Base-by-base conservation (phyloP, 2,797 vertebrate species). In the Pseudochaenichthys georgianus region DNA sequence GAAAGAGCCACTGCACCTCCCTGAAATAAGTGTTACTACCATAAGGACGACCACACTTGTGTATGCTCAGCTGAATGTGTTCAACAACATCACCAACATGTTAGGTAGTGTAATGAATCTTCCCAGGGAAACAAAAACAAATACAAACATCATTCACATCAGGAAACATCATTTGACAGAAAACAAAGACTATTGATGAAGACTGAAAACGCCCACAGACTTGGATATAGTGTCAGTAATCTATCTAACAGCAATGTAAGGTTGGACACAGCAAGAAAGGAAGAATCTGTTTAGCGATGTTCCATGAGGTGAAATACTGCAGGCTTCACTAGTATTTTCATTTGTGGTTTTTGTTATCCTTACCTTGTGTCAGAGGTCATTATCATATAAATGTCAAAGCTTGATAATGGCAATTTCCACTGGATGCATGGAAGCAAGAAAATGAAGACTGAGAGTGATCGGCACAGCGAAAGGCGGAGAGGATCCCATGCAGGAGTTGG, bases 171-270 rank as follows among this genome's bases (percentile, higher is more conserved):
- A 80, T 78, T 80, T 48, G 19, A 21, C n/a, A 69, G 47, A 65
- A 66, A 77, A 84, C 61, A 77, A 74, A 38, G 47, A 78, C 50
- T 62, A 64, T n/a, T 57, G 72, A 87, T 79, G 72, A 79, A 69
- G 71, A 69, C 55, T 83, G 61, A 86, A 81, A 75, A 78, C 73
- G 71, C 79, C 79, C 72, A 82, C 79, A 72, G 58, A 70, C 65
- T 84, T 83, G 82, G 81, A 89, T 64, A 59, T 50, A 43, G 64
- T 60, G 47, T 67, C 64, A 64, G 60, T 83, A 75, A 87, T 88
- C 84, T 84, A 64, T 90, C 77, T 78, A 79, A 70, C 77, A 86
- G 75, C 80, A 76, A 86, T 80, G 52, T 68, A 47, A 70, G 47
- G 50, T 41, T 80, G 77, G 73, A 84, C 45, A 23, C 53, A 53